phyloP scores from a whole-genome alignment of 2,797 vertebrate species.

The Bucorvus abyssinicus region DNA sequence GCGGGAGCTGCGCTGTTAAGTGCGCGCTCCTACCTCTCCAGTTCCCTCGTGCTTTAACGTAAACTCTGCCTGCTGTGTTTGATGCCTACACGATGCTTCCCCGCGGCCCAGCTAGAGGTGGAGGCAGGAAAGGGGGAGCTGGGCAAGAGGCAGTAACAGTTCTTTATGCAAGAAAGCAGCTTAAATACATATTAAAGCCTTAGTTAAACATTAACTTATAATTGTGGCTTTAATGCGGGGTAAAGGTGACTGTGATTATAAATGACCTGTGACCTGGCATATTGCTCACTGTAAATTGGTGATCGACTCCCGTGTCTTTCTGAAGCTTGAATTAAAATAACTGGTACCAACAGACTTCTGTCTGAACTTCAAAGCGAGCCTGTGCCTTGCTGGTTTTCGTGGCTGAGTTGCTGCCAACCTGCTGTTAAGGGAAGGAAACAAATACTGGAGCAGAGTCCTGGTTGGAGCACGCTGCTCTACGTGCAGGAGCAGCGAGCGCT shows the following conservation, averaged over 20 bases:
- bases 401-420: background rate
- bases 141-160: background rate
- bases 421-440: background rate
- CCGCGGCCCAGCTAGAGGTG: background rate
- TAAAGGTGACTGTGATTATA: background rate
- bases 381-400: background rate
- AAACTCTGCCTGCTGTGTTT: background rate
- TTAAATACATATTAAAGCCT: background rate
- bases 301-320: background rate
- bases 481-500: background rate
- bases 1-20: background rate
- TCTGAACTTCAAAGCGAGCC: background rate
- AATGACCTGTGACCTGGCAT: background rate
- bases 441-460: background rate
- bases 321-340: background rate
- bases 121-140: background rate
- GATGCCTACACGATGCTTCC: rapidly evolving
- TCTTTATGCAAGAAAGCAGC: background rate
- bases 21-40: background rate
- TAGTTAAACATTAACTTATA: conserved; percentile 15
- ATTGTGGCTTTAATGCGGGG: conserved; percentile 5
- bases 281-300: background rate
- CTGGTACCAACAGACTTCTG: background rate
- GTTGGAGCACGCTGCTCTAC: background rate
- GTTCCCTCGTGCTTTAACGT: rapidly evolving